Conservation (phyloP, 2,797 vertebrate species). For the Lepilemur ruficaudatus region DNA sequence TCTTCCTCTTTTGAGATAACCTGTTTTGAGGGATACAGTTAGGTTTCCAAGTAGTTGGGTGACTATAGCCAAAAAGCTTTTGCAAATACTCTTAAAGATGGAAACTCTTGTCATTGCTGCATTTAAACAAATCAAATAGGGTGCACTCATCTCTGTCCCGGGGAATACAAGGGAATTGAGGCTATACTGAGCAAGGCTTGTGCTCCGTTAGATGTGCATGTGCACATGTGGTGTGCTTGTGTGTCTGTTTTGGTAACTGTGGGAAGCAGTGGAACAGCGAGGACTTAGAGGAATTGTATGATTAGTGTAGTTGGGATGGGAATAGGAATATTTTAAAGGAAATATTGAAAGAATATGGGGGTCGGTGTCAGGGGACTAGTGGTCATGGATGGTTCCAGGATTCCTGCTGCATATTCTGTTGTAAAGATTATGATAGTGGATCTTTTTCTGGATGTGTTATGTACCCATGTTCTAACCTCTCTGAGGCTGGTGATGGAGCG, state of each 20-base stretch:
- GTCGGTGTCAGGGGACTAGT: neutral
- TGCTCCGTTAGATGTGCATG: rapidly evolving
- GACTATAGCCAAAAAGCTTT: neutral
- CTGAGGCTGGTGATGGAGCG: neutral
- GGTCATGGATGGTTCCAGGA: neutral
- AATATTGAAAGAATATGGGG: neutral
- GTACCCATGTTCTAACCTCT: neutral
- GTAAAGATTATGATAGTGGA: neutral
- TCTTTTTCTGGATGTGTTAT: neutral
- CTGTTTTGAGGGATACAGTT: neutral
- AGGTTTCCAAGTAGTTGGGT: neutral
- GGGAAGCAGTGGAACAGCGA: neutral
- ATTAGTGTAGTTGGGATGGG: neutral
- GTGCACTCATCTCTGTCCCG: neutral
- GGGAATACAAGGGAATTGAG: neutral
- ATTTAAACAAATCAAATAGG: neutral
- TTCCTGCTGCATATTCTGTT: neutral
- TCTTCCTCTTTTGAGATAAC: neutral
- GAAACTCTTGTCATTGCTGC: neutral
- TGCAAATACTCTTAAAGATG: neutral
- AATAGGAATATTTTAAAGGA: neutral
- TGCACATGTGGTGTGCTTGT: neutral
- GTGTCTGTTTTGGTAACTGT: neutral
- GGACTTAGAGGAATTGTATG: neutral
- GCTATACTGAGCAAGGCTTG: neutral